These are phyloP conservation scores for Sus cebifrons DNA, from an alignment of 2,797 vertebrate genomes.

Conservation along the genomic window DNA sequence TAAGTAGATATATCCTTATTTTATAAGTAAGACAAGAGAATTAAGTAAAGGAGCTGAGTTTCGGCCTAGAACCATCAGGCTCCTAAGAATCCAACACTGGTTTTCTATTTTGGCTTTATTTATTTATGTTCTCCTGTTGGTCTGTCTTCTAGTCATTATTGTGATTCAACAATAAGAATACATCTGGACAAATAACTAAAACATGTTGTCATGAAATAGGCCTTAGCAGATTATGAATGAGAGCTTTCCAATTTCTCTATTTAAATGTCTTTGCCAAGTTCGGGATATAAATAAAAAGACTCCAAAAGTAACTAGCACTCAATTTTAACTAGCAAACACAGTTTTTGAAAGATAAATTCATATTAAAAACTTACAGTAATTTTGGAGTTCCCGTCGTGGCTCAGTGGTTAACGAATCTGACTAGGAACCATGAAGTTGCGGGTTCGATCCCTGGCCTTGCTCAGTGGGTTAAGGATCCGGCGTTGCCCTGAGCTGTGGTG, in stretches of 20 bases:
- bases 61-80: slow-evolving; percentile 57
- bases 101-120: slow-evolving; percentile 79
- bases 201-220: slow-evolving; percentile 78
- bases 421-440: too few species aligned
- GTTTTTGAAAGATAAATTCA: slow-evolving; percentile 65
- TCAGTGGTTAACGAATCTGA: too few species aligned
- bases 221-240: slow-evolving; percentile 79
- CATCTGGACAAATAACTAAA: slow-evolving; percentile 85
- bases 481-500: too few species aligned
- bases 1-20: slow-evolving; percentile 22
- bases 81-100: slow-evolving; percentile 66
- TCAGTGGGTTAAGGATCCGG: too few species aligned
- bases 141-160: slow-evolving; percentile 80
- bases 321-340: slow-evolving; percentile 69
- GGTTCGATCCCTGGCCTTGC: too few species aligned
- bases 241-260: slow-evolving; percentile 79
- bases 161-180: slow-evolving; percentile 83
- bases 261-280: slow-evolving; percentile 80
- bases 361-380: slow-evolving; percentile 56
- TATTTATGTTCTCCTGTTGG: slow-evolving; percentile 76
- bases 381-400: too few species aligned
- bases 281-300: slow-evolving; percentile 81
- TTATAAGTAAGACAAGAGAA: slow-evolving; percentile 71
- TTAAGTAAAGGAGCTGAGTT: slow-evolving; percentile 69
- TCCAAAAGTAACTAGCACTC: slow-evolving; percentile 78